phyloP scores from a whole-genome alignment of 2,113 vertebrate species.

The Spilogale gracilis region DNA sequence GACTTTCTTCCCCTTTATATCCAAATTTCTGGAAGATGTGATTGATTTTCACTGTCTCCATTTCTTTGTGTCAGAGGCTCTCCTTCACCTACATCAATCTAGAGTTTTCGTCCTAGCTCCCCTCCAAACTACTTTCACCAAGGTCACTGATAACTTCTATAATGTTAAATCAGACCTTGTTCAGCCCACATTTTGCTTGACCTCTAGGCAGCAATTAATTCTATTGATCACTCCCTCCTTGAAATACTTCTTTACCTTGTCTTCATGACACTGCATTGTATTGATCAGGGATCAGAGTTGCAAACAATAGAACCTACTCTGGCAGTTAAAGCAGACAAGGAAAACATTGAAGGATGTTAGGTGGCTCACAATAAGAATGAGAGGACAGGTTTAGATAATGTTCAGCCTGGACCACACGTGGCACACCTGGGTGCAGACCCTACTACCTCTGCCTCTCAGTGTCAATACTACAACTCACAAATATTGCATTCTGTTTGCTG shows the following conservation, averaged over 20 bases:
- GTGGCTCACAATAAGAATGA: neutral
- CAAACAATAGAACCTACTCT: slow-evolving; percentile 29
- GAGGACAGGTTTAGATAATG: neutral
- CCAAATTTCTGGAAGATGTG: neutral
- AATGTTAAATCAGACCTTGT: neutral
- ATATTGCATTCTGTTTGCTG: neutral
- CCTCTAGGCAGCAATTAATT: slow-evolving; percentile 44
- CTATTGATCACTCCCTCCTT: neutral
- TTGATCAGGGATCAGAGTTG: neutral
- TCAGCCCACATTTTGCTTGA: neutral
- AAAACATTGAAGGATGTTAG: neutral
- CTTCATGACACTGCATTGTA: neutral
- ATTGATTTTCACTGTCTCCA: neutral
- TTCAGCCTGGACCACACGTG: neutral
- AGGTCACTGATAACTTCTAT: neutral
- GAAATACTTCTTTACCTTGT: slow-evolving; percentile 16
- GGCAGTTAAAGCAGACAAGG: neutral
- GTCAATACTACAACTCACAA: neutral
- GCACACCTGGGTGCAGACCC: neutral
- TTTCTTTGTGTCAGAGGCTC: neutral
- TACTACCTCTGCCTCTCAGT: neutral
- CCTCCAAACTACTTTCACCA: neutral
- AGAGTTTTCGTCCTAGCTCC: neutral
- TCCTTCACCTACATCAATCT: neutral
- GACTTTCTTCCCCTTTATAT: neutral